Conservation (phyloP, 1,140 invertebrate species). For the Bombus affinis region DNA sequence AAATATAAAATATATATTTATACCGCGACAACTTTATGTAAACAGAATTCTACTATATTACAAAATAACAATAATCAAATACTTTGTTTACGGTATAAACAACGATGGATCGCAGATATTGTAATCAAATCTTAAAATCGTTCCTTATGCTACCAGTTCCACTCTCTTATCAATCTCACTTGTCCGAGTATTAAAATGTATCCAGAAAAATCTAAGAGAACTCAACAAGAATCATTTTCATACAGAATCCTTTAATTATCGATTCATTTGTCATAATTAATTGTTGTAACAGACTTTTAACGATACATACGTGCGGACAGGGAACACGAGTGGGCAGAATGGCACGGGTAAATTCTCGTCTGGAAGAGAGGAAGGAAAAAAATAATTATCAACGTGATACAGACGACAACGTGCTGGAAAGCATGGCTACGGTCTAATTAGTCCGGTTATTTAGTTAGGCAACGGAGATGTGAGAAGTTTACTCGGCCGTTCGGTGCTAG, state of each 20-base stretch:
- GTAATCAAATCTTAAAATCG: too few relatives aligned
- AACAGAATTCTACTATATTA: too few relatives aligned
- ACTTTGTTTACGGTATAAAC: too few relatives aligned
- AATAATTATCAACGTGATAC: slow-evolving; percentile 55
- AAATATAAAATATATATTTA: too few relatives aligned
- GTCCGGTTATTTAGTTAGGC: slow-evolving; percentile 75
- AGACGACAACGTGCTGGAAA: slow-evolving; percentile 60
- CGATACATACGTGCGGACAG: neutral
- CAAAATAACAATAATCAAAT: too few relatives aligned
- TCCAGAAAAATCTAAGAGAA: neutral
- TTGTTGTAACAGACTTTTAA: neutral
- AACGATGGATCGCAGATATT: too few relatives aligned
- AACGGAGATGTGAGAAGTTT: slow-evolving; percentile 63
- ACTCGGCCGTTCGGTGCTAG: slow-evolving; percentile 60
- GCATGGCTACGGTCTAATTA: slow-evolving; percentile 70
- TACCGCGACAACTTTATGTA: too few relatives aligned
- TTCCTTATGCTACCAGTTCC: neutral
- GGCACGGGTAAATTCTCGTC: neutral
- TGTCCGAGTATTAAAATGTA: neutral
- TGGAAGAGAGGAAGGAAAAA: slow-evolving; percentile 7
- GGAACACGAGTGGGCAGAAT: neutral
- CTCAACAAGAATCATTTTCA: neutral
- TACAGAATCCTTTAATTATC: neutral
- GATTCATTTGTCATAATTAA: neutral
- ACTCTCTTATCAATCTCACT: neutral